Evolutionary conservation across 2,113 vertebrate species (phyloP), one percentile per base, ranked within the genome.

Genomic region (Ploceus nigricollis): DNA sequence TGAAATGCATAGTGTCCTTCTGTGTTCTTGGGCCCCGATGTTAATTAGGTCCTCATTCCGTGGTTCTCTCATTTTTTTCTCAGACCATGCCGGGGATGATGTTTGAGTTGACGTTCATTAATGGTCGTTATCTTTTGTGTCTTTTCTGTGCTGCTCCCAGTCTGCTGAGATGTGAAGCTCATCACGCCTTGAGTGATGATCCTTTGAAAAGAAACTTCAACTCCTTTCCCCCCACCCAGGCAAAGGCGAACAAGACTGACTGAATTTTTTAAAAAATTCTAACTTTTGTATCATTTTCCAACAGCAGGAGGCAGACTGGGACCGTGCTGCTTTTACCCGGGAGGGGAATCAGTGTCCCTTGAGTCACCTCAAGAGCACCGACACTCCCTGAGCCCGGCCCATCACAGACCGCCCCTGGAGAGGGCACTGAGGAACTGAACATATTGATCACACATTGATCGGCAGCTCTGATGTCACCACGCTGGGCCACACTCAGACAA

Each of bases 201-300:
- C 20, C 20, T 58, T 14, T 24, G 42, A 48, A 76, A 58, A 60
- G 15, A 47, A 47, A 39, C 25, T 37, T 47, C 11, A 37, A 23
- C 4, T 75, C 42, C 19, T 45, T 58, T 13, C 5, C 11, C 25
- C 10, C 1, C 4, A n/a, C 10, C 1, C 4, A n/a, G 14, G 11
- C 33, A 57, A 75, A 73, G 33, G 8, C 0, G 10, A 57, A 9
- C 10, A 21, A 21, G 18, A 22, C 40, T 22, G 40, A n/a, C 10
- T 57, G 3, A 28, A 45, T 11, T 6, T 10, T 10, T 28, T 5
- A 45, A 57, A 45, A 30, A 22, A 3, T 2, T 22, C 18, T 28
- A 45, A 13, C 23, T 6, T 35, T 17, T 13, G 10, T 57, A 57
- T 35, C 5, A 28, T 45, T 57, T 75, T 35, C 40, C 33, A 45